Conservation (phyloP, 2,888 invertebrate genomes). For the Eucera pruinosa region DNA sequence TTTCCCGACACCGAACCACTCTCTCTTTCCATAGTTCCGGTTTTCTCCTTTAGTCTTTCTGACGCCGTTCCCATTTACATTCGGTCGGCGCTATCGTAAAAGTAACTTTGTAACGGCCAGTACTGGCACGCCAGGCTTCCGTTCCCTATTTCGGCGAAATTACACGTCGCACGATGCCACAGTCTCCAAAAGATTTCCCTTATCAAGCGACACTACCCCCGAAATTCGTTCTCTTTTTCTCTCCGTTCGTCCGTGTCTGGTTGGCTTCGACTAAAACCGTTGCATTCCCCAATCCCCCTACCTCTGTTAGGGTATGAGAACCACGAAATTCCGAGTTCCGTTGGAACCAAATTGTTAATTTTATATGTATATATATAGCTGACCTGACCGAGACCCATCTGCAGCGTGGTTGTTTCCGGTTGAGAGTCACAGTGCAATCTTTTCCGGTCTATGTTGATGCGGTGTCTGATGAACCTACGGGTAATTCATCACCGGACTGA, state of each 20-base stretch:
- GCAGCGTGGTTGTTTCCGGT: neutral
- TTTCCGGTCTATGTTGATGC: conserved; percentile 10
- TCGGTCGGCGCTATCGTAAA: conserved; percentile 77
- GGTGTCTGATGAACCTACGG: conserved; percentile 34
- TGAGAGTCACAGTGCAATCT: neutral
- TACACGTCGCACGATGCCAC: conserved; percentile 70
- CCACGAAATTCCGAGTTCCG: conserved; percentile 53
- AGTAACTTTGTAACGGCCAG: conserved; percentile 78
- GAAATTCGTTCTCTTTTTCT: conserved; percentile 41
- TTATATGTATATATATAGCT: conserved; percentile 52
- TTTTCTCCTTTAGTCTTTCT: conserved; percentile 41
- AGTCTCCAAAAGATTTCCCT: conserved; percentile 70
- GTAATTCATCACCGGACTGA: conserved; percentile 35
- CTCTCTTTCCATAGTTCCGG: conserved; percentile 45
- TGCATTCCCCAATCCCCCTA: conserved; percentile 34
- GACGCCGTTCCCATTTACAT: conserved; percentile 64
- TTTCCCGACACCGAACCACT: conserved; percentile 20
- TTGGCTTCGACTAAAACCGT: conserved; percentile 30
- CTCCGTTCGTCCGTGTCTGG: conserved; percentile 11
- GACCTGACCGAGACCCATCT: conserved; percentile 16
- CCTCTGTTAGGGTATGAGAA: conserved; percentile 29
- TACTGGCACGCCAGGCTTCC: conserved; percentile 68
- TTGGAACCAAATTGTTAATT: conserved; percentile 63
- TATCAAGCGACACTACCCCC: conserved; percentile 62
- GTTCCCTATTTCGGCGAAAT: conserved; percentile 72